Percentiles rank a stretch among this genome's conserved stretches.
phyloP scores from a whole-genome alignment of 1,140 invertebrate species.

The Eurosta solidaginis region DNA sequence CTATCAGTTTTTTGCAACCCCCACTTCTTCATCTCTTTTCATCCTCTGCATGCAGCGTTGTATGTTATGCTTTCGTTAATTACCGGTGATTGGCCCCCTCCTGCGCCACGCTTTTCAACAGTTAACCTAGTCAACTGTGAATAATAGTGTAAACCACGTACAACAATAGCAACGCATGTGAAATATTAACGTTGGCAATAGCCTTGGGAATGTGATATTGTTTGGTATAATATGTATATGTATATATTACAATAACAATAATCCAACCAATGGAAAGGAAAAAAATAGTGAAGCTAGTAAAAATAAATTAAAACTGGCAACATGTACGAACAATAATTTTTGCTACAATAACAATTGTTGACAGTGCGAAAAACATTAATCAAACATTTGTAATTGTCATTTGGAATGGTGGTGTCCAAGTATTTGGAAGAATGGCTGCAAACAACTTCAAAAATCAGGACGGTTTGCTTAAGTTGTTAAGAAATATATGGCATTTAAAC shows the following conservation, averaged over 20 bases:
- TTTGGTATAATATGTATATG: background rate
- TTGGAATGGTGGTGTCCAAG: no score
- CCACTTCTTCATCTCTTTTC: background rate
- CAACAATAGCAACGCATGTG: background rate
- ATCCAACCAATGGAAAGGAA: background rate
- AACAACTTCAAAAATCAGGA: no score
- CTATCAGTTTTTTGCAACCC: background rate
- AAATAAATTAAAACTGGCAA: background rate
- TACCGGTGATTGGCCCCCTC: background rate
- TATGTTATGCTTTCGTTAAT: background rate
- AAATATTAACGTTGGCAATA: background rate
- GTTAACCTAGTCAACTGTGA: background rate
- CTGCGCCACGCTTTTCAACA: background rate
- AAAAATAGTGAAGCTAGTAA: background rate
- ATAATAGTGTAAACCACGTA: background rate
- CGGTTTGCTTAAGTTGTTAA: no score
- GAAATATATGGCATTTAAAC: no score
- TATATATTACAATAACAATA: background rate
- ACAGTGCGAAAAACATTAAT: background rate
- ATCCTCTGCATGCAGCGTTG: background rate
- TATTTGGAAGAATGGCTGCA: no score
- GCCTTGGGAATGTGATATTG: background rate
- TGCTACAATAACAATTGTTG: background rate
- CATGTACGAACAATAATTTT: background rate
- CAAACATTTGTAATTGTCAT: background rate